Evolutionary conservation across 23 tunicate species (phyloP).

Genomic region (Trididemnum nubilum): DNA sequence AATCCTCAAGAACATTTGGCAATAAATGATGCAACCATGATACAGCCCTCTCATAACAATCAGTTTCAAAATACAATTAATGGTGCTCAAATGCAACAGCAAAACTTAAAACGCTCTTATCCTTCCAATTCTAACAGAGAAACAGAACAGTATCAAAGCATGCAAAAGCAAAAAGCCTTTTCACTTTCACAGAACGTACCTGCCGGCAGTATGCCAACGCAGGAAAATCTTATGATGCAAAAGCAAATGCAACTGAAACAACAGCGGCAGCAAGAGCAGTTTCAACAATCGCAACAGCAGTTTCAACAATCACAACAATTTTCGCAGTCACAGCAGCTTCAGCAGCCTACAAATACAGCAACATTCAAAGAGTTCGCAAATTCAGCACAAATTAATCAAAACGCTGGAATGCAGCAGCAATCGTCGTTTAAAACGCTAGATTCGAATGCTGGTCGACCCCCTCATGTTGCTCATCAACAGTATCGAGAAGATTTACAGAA

Average conservation of each 20-base stretch:
- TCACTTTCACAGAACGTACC: not conserved
- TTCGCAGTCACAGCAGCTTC: not conserved
- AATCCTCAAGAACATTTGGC: not conserved
- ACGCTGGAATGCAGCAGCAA: not conserved
- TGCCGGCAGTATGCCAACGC: not conserved
- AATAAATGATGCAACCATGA: not conserved
- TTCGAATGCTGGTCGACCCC: not conserved
- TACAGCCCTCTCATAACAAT: not conserved
- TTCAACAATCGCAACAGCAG: not conserved
- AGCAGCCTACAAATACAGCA: not conserved
- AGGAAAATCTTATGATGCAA: conserved; percentile 4
- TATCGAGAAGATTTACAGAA: not conserved
- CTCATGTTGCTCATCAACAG: not conserved
- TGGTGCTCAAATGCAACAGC: conserved; percentile 19
- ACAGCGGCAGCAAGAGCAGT: not conserved
- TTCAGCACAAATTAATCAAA: not conserved
- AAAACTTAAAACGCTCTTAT: conserved; percentile 11
- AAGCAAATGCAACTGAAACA: not conserved
- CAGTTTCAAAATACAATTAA: not conserved
- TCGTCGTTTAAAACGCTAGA: not conserved
- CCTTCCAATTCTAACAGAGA: not conserved
- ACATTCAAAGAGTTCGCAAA: no score
- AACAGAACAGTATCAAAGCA: not conserved
- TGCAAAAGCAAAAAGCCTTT: not conserved
- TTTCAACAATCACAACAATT: conserved; percentile 37